phyloP scores from a whole-genome alignment of 2,113 vertebrate genomes.

The Thomomys bottae region DNA sequence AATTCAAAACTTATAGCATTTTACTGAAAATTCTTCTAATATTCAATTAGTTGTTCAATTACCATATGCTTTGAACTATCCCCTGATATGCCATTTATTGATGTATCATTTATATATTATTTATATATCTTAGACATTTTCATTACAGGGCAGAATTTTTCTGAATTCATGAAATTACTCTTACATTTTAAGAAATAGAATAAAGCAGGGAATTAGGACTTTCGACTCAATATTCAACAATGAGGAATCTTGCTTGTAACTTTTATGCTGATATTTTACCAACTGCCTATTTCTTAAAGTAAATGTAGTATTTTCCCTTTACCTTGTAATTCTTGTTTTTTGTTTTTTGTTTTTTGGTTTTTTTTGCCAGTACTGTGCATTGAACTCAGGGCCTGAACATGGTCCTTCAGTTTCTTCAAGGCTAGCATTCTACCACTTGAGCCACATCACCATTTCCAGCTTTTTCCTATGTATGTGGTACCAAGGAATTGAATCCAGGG shows the following conservation, averaged over 20 bases:
- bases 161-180: background rate
- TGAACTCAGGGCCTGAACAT: background rate
- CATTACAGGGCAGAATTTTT: background rate
- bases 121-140: background rate
- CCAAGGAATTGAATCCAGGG: too few relatives aligned
- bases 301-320: too few relatives aligned
- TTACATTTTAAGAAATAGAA: background rate
- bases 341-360: too few relatives aligned
- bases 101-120: too few relatives aligned
- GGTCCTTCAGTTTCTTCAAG: too few relatives aligned
- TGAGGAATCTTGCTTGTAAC: accelerated
- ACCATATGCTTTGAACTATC: background rate
- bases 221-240: accelerated
- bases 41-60: background rate
- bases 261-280: background rate
- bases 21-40: background rate
- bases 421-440: too few relatives aligned
- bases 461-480: too few relatives aligned
- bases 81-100: background rate
- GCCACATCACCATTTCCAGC: too few relatives aligned
- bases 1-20: background rate
- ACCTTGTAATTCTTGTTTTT: too few relatives aligned
- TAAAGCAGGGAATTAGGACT: background rate
- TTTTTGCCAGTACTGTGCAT: too few relatives aligned
- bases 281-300: too few relatives aligned